phyloP scores from a whole-genome alignment of 2,797 vertebrate species.

The Sebastes nivosus region DNA sequence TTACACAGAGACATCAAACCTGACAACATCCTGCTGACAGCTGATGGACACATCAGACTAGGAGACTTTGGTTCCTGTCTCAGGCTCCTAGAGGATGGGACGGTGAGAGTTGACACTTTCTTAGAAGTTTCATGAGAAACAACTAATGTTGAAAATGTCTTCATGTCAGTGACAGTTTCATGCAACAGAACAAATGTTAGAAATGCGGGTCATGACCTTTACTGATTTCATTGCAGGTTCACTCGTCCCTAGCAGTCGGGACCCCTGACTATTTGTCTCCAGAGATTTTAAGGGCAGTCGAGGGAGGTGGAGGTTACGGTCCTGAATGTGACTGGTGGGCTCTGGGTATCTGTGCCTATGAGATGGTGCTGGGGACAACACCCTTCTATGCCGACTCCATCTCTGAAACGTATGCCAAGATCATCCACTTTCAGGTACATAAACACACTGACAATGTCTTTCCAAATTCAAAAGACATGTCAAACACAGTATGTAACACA shows the following conservation, averaged over 20 bases:
- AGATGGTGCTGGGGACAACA: conserved; percentile 88
- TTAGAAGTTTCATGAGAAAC: neutral
- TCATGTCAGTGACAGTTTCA: no score
- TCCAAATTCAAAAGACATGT: neutral
- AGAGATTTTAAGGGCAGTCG: conserved; percentile 88
- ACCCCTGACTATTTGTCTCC: conserved; percentile 91
- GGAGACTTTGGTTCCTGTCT: conserved; percentile 91
- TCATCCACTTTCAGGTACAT: conserved; percentile 87
- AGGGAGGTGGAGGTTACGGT: conserved; percentile 83
- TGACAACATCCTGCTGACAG: conserved; percentile 89
- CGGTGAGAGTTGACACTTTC: conserved; percentile 71
- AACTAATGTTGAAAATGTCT: no score
- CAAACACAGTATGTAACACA: neutral
- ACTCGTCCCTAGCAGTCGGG: conserved; percentile 86
- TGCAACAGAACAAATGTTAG: no score
- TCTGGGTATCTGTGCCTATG: conserved; percentile 88
- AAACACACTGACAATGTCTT: neutral
- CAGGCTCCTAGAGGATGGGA: conserved; percentile 83
- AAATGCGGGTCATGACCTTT: no score
- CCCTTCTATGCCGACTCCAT: conserved; percentile 90
- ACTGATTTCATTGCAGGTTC: conserved; percentile 72
- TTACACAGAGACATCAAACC: conserved; percentile 88
- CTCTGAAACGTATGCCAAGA: conserved; percentile 89
- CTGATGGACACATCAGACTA: conserved; percentile 85
- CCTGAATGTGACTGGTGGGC: conserved; percentile 92